phyloP scores from a whole-genome alignment of 2,888 invertebrate species.

The Gasteruption jaculator region DNA sequence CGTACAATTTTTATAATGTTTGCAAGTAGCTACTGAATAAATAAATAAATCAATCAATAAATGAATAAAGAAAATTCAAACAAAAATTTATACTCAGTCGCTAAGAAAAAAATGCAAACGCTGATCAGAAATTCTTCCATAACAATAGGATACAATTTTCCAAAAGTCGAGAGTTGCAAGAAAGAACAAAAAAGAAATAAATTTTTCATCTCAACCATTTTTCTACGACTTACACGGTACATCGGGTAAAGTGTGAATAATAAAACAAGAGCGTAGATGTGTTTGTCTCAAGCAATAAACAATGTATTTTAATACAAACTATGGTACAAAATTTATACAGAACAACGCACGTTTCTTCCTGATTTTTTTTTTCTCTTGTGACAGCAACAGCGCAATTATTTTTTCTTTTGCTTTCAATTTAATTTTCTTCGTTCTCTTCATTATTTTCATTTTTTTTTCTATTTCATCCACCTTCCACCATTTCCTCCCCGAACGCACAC shows the following conservation, averaged over 20 bases:
- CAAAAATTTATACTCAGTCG: too few relatives aligned
- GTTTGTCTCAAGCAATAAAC: slow-evolving; percentile 54
- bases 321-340: slow-evolving; percentile 60
- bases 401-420: slow-evolving; percentile 12
- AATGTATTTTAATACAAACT: slow-evolving; percentile 57
- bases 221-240: neutral
- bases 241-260: neutral
- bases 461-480: too few relatives aligned
- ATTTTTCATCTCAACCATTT: too few relatives aligned
- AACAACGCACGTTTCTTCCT: slow-evolving; percentile 49
- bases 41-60: too few relatives aligned
- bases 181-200: too few relatives aligned
- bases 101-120: too few relatives aligned
- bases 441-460: slow-evolving; percentile 34
- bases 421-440: slow-evolving; percentile 6
- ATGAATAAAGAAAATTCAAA: too few relatives aligned
- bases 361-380: slow-evolving; percentile 39
- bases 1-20: too few relatives aligned
- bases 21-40: too few relatives aligned
- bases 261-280: neutral
- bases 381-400: slow-evolving; percentile 26
- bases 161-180: too few relatives aligned
- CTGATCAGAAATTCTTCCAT: too few relatives aligned
- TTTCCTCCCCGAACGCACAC: slow-evolving; percentile 38
- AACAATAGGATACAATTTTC: too few relatives aligned